A percentile compares a stretch with the other conserved stretches of the same genome.
Evolutionary conservation across 1,140 invertebrate genomes (phyloP).

Genomic region (Muscidifurax raptorellus): DNA sequence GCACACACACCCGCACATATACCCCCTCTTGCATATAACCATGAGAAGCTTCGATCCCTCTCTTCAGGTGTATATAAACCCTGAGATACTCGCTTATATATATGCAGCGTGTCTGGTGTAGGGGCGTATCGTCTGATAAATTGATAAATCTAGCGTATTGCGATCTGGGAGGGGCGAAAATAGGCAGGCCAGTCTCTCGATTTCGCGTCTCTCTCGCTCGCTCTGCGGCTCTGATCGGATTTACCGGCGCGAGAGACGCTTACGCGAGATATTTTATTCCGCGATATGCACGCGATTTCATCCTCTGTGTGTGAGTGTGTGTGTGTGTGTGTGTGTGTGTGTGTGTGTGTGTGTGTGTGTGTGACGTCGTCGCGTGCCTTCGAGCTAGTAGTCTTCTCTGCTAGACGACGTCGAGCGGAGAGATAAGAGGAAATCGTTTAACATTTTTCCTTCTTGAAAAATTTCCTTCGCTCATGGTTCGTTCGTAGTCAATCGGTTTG

Average conservation of each 20-base stretch:
- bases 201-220: not conserved
- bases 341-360: no score
- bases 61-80: not conserved
- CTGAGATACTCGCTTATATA: no score
- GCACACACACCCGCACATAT: no score
- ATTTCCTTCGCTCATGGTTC: no score
- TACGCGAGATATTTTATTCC: not conserved
- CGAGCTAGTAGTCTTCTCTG: not conserved
- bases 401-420: not conserved
- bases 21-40: no score
- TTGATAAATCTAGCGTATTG: slow-evolving; percentile 2
- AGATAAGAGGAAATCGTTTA: not conserved
- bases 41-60: not conserved
- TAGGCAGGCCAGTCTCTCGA: not conserved
- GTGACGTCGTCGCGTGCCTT: not conserved
- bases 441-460: not conserved
- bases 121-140: not conserved
- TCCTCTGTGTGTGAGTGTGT: no score
- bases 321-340: no score
- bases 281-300: not conserved
- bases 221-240: not conserved
- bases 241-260: not conserved
- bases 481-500: no score
- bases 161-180: not conserved
- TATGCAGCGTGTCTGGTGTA: no score